These are phyloP conservation scores for Cyprinodon tularosa DNA, from an alignment of 2,113 vertebrate species.

Conservation along the genomic window DNA sequence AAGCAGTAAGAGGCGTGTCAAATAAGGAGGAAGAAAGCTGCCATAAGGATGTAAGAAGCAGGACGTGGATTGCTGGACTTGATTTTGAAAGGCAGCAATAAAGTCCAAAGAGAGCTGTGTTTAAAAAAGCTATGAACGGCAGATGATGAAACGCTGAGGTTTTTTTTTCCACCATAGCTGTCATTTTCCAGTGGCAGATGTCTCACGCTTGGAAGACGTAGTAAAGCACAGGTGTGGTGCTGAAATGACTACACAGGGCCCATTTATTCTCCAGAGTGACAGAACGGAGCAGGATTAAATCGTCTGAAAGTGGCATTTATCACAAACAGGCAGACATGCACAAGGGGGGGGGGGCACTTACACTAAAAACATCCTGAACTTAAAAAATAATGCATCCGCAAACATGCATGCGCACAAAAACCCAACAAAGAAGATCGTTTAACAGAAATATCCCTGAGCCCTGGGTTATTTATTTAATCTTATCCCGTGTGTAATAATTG, in stretches of 20 bases:
- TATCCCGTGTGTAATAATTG: not conserved
- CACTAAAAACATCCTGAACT: conserved; percentile 23
- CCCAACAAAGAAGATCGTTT: not conserved
- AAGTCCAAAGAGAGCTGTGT: not conserved
- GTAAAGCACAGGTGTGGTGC: conserved; percentile 45
- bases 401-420: not conserved
- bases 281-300: conserved; percentile 48
- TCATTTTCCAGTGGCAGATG: conserved; percentile 53
- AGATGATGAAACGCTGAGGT: conserved; percentile 6
- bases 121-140: conserved; percentile 1
- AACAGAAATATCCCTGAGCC: not conserved
- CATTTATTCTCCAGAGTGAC: conserved; percentile 59
- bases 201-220: conserved; percentile 39
- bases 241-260: conserved; percentile 35
- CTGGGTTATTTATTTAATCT: not conserved
- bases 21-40: not conserved
- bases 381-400: conserved; percentile 2
- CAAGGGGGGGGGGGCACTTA: conserved; percentile 8
- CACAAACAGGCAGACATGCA: conserved; percentile 48
- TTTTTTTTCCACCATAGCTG: conserved; percentile 18
- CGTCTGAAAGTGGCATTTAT: conserved; percentile 55
- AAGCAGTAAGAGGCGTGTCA: conserved; percentile 1
- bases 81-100: not conserved
- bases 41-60: not conserved
- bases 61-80: not conserved